Evolutionary conservation across 2,797 vertebrate species (phyloP).

Genomic region (Acipenser oxyrinchus): DNA sequence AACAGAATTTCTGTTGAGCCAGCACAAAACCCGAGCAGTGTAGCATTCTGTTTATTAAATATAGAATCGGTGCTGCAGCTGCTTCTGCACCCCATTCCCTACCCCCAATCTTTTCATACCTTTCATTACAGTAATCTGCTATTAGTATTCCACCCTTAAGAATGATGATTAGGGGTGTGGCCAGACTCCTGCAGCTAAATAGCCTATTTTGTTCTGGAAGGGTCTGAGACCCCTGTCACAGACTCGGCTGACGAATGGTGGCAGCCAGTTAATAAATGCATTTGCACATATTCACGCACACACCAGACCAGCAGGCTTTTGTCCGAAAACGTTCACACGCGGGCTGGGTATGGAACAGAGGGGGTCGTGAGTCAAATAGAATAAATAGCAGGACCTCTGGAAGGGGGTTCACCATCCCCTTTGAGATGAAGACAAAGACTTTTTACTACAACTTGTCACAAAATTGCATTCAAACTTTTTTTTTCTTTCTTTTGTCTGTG

Average conservation of each 20-base stretch:
- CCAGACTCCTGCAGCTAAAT: slow-evolving; percentile 29
- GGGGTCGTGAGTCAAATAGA: background rate
- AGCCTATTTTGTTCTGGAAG: slow-evolving; percentile 33
- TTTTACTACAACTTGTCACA: background rate
- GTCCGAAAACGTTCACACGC: slow-evolving; percentile 44
- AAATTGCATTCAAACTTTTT: too few species aligned
- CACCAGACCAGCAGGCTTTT: slow-evolving; percentile 38
- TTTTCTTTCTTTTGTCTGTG: too few species aligned
- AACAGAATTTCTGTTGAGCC: slow-evolving; percentile 13
- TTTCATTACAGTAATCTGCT: slow-evolving; percentile 14
- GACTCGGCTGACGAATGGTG: slow-evolving; percentile 24
- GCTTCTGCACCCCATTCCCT: slow-evolving; percentile 8
- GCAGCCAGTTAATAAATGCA: slow-evolving; percentile 24
- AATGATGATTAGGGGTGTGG: slow-evolving; percentile 13
- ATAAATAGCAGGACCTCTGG: background rate
- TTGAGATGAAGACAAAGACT: background rate
- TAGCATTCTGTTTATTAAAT: slow-evolving; percentile 17
- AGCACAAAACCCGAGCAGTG: slow-evolving; percentile 24
- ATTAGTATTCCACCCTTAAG: slow-evolving; percentile 13
- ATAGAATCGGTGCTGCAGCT: slow-evolving; percentile 33
- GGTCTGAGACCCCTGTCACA: slow-evolving; percentile 23
- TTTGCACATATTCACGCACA: slow-evolving; percentile 21
- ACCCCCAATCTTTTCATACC: slow-evolving; percentile 5
- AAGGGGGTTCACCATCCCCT: background rate
- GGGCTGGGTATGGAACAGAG: background rate